Base-by-base conservation (phyloP, 2,113 vertebrate species). In the Arenaria interpres region DNA sequence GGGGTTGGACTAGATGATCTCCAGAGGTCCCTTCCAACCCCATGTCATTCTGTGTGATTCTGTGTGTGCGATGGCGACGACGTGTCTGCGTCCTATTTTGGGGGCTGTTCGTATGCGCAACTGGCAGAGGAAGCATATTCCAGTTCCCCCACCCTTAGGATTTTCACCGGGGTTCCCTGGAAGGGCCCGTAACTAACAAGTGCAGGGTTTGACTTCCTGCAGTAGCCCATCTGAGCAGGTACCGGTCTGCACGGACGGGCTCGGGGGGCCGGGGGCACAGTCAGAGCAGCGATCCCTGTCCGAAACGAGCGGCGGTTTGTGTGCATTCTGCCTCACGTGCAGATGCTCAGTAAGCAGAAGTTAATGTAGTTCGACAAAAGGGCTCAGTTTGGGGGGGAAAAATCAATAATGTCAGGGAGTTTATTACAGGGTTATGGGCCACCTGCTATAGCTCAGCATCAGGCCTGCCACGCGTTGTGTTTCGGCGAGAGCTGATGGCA, bases 371-470 rank as follows among this genome's bases (percentile, higher is more conserved):
- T 77, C 89, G 75, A 69, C 69, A 78, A 93, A 48, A 89, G 56
- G 91, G 88, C 82, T 93, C 88, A 5, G 75, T 71, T 85, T 83
- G 35, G 85, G 66, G 66, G 56, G n/a, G 10, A 10, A 7, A 51
- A 95, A 97, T 97, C 94, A 96, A 69, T 97, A 96, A 96, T 75
- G 90, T 51, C 67, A 85, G 56, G 33, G 50, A 88, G 64, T 93
- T 97, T 93, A 89, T 97, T 93, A 74, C 59, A 77, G 95, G 93
- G 95, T 91, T 97, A 96, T 96, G 94, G 96, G 96, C 96, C 95
- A 95, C 96, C 96, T 96, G 96, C 96, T 95, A 41, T 91, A 91
- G n/a, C 63, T 66, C 86, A 71, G 72, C 59, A 46, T 84, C 4
- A 54, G 85, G 95, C 77, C 96, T 66, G 96, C 14, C 14, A 79